Base-by-base conservation (phyloP, 2,888 invertebrate genomes). In the Heliconius aoede region DNA sequence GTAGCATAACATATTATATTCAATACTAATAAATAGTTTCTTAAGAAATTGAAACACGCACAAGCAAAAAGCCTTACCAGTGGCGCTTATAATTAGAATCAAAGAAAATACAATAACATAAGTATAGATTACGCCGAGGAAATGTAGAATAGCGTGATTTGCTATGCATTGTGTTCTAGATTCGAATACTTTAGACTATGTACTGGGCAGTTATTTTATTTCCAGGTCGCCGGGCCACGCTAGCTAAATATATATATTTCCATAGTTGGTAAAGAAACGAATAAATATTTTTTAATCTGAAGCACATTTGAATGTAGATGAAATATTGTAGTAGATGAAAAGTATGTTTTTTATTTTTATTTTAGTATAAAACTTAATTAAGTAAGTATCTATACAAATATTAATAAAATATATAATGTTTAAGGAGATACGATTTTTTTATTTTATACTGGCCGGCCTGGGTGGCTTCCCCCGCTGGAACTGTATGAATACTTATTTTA, bases 141-240 rank as follows among this genome's bases (percentile, higher is more conserved):
- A 79, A 81, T 69, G 76, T 80, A 78, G 80, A 82, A 78, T 83
- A 80, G 82, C 80, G 82, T 83, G 82, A 83, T 81, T 84, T 82
- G 79, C 36, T 67, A 61, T 74, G 72, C 86, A 88, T 87, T 86
- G 86, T 86, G 89, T 82, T 86, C 90, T 85, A 89, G 88, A 90
- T 91, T 88, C 85, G 82, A 83, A 84, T 85, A 86, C 86, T 86
- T 85, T 83, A 84, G 81, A 83, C 81, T 65, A 62, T 83, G 84
- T 82, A 82, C 84, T 78, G 78, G 79, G 80, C 80, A 46, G 46
- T 7, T 46, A 83, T 83, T 84, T 83, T 81, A 81, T 83, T 83
- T 83, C 77, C 82, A 83, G 84, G 82, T 84, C 84, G 76, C 76
- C 78, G 77, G 81, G 76, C 83, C 83, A 84, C 83, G 82, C 83